These are phyloP conservation scores for Anastatus disparis DNA, from an alignment of 1,140 invertebrate genomes.

Conservation along the genomic window DNA sequence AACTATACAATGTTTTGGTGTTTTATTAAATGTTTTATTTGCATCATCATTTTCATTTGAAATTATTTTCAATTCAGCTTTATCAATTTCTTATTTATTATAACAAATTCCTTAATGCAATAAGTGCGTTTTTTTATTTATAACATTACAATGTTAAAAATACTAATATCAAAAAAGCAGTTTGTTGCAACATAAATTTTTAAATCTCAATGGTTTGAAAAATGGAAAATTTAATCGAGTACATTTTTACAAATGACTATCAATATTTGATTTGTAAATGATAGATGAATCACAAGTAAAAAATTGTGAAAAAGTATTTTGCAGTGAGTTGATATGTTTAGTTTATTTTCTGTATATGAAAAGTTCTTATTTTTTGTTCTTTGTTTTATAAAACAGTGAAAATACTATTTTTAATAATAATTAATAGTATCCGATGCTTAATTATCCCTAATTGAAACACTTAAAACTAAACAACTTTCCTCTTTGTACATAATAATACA, in stretches of 20 bases:
- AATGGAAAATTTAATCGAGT: neutral
- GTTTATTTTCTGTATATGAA: slow-evolving; percentile 5
- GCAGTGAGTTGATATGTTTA: slow-evolving; percentile 35
- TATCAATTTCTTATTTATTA: slow-evolving; percentile 19
- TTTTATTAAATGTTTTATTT: slow-evolving; percentile 15
- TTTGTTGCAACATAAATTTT: neutral
- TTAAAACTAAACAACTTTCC: slow-evolving; percentile 40
- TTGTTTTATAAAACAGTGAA: slow-evolving; percentile 32
- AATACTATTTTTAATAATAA: slow-evolving; percentile 23
- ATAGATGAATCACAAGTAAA: slow-evolving; percentile 15
- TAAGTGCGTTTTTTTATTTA: neutral
- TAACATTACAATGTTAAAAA: neutral
- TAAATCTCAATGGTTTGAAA: neutral
- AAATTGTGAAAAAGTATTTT: slow-evolving; percentile 24
- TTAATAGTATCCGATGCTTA: slow-evolving; percentile 14
- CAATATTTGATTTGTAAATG: neutral
- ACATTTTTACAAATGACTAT: slow-evolving; percentile 25
- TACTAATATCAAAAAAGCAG: slow-evolving; percentile 1
- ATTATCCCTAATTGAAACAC: slow-evolving; percentile 28
- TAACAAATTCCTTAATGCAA: slow-evolving; percentile 17
- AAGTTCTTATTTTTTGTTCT: slow-evolving; percentile 7
- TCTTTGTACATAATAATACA: slow-evolving; percentile 42
- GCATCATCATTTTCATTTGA: neutral
- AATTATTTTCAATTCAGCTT: slow-evolving; percentile 17
- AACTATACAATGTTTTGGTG: neutral